Conservation (phyloP, 2,797 vertebrate species). For the Silurus lanzhouensis region DNA sequence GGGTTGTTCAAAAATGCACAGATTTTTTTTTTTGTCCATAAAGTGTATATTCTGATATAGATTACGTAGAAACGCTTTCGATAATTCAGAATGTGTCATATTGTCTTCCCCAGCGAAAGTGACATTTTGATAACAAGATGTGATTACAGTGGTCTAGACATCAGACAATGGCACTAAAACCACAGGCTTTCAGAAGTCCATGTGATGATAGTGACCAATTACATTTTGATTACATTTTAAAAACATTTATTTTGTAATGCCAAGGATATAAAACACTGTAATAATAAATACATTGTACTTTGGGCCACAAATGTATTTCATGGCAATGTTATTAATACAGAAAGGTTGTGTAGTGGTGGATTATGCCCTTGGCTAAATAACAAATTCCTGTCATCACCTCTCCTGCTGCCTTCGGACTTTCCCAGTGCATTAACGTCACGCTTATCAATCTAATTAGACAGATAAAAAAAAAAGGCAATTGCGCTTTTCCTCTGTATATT, state of each 20-base stretch:
- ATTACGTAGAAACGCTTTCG: no score
- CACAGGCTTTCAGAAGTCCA: no score
- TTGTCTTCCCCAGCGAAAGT: neutral
- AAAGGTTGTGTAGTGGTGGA: neutral
- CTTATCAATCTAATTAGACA: neutral
- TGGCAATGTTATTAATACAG: neutral
- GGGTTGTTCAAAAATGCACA: no score
- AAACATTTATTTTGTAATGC: neutral
- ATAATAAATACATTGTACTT: neutral
- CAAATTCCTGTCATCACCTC: neutral
- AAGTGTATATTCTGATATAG: no score
- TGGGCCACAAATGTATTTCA: neutral
- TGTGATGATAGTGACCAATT: neutral
- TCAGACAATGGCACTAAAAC: neutral
- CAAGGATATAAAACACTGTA: neutral
- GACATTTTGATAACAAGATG: neutral
- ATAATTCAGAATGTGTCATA: neutral
- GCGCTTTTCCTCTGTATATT: neutral
- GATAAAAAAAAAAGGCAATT: neutral
- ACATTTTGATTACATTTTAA: neutral
- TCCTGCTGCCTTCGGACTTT: neutral
- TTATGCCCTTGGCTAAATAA: neutral
- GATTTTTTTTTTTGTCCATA: no score
- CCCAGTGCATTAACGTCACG: neutral
- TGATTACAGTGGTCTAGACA: neutral